Conservation (phyloP, 2,113 vertebrate genomes). For the Chauna torquata region DNA sequence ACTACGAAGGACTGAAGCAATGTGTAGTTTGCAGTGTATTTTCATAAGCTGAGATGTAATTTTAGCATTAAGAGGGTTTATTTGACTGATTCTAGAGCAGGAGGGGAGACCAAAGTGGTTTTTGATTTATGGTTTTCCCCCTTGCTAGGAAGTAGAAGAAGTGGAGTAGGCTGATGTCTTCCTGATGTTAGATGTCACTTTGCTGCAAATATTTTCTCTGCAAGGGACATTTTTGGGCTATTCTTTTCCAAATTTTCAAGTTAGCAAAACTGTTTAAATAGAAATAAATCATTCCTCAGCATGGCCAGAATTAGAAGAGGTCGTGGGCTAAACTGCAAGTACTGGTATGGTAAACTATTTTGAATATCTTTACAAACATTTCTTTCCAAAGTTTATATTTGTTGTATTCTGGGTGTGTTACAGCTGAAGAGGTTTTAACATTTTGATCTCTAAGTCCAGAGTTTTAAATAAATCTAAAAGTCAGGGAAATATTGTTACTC, state of each 20-base stretch:
- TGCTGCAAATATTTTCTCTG: neutral
- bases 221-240: neutral
- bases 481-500: neutral
- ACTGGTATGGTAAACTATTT: neutral
- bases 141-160: neutral
- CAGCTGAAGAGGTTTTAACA: constrained; percentile 14
- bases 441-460: neutral
- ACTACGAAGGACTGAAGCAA: neutral
- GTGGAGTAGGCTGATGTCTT: neutral
- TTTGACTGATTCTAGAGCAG: neutral
- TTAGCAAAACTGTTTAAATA: constrained; percentile 1
- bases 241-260: neutral
- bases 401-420: neutral
- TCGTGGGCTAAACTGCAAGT: neutral
- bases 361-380: constrained; percentile 16
- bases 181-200: neutral
- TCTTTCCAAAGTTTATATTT: neutral
- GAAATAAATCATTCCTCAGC: neutral
- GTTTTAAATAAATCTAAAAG: constrained; percentile 4
- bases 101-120: neutral
- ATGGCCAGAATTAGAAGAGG: neutral
- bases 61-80: neutral
- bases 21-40: neutral
- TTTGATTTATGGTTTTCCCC: neutral
- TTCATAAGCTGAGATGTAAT: neutral